Evolutionary conservation across 2,888 invertebrate genomes (phyloP), one percentile per base, ranked within the genome.

Genomic region (Cylloceria caligata): DNA sequence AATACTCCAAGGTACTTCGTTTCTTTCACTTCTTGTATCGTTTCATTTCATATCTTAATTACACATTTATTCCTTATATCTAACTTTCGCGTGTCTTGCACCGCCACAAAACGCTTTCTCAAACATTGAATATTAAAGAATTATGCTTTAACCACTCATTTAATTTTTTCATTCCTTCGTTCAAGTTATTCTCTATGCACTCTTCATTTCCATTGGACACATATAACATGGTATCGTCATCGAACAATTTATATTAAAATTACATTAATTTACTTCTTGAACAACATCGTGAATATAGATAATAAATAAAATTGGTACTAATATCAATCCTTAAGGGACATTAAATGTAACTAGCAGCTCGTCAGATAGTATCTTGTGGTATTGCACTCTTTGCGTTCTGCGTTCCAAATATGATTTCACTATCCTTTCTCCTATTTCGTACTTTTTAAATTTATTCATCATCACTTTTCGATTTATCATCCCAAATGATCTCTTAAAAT

Each of bases 1-100:
- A 85, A 77, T 36, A 83, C 47, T 3, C 76, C 80, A 1, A 85
- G 21, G 6, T 84, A 85, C 42, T 81, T 80, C 0, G 77, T 73
- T 62, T 19, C 36, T n/a, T 57, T 21, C 0, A 85, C 79, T 36
- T 67, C 47, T n/a, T 68, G 45, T n/a, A 84, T 24, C 2, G 7
- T n/a, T 30, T 55, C 68, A 42, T 81, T 65, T 11, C 30, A 5
- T n/a, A 76, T 81, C 62, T 19, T 78, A 3, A 82, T 9, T 30
- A 6, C 34, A 34, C 79, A 64, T 30, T 36, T 57, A 24, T 52
- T 67, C 4, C 11, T 75, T 21, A 60, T 2, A 21, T 82, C 75
- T 42, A 65, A 45, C 9, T 83, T 81, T 47, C 80, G 72, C 21
- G 24, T 30, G 30, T 80, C 67, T 4, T 42, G 57, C 0, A 85